These are phyloP conservation scores for Sebastes matsubarae DNA, from an alignment of 2,797 vertebrate genomes.

Conservation along the genomic window DNA sequence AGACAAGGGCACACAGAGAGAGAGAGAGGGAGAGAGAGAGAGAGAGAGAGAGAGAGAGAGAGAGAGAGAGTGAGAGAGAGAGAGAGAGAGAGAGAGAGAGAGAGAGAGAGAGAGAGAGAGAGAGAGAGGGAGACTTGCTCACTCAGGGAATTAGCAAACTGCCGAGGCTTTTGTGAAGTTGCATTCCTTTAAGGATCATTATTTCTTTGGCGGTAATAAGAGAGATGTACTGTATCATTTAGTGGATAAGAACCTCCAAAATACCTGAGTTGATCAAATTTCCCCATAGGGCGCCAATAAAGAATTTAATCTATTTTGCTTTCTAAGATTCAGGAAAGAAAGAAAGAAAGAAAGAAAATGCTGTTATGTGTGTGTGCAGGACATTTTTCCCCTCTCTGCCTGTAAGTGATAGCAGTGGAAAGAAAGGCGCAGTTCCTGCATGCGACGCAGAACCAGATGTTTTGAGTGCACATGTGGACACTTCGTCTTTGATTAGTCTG, in stretches of 20 bases:
- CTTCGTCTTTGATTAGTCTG: slow-evolving; percentile 68
- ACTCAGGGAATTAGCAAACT: slow-evolving; percentile 24
- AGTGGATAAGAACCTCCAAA: slow-evolving; percentile 2
- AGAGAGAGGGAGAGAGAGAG: no score
- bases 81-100: no score
- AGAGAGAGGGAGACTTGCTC: background rate
- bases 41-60: no score
- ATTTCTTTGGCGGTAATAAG: slow-evolving; percentile 22
- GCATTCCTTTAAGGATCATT: slow-evolving; percentile 23
- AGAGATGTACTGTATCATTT: slow-evolving; percentile 6
- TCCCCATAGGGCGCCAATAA: slow-evolving; percentile 6
- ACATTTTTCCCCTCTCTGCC: slow-evolving; percentile 27
- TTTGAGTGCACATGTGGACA: slow-evolving; percentile 69
- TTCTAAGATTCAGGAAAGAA: slow-evolving; percentile 27
- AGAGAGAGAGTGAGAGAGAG: no score
- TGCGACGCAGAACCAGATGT: slow-evolving; percentile 77
- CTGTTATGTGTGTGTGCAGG: background rate
- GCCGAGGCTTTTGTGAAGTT: slow-evolving; percentile 22
- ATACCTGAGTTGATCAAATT: slow-evolving; percentile 33
- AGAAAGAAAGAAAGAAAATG: background rate
- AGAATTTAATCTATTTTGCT: slow-evolving; percentile 35
- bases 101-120: no score
- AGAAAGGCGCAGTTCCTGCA: slow-evolving; percentile 68
- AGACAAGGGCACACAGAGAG: slow-evolving; percentile 28
- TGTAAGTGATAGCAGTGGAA: slow-evolving; percentile 68